Base-by-base conservation (phyloP, 2,797 vertebrate species). In the Muraenolepis orangiensis region DNA sequence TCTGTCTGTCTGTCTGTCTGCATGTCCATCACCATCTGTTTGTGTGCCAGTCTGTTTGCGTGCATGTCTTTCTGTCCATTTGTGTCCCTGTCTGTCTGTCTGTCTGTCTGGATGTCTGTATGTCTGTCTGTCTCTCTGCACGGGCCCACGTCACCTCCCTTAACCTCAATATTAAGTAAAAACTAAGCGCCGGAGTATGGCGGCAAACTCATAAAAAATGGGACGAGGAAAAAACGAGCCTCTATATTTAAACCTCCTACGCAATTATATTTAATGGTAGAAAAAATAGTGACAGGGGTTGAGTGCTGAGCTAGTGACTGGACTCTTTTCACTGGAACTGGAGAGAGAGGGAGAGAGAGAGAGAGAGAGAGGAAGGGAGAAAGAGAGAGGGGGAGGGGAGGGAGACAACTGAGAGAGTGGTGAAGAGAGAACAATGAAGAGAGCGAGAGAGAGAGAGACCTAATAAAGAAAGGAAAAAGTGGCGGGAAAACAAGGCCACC, bases 251-350 rank as follows among this genome's bases (percentile, higher is more conserved):
- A 92, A 89, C 64, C 83, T 82, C 79, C 75, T 51, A 51, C 46
- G 66, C 84, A 93, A 92, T 93, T 93, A 93, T 89, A 86, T 90
- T 89, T 91, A 92, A 94, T 93, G 89, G 89, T 82, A 87, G 88
- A 89, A 89, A 86, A 89, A 89, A 86, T 79, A 86, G 34, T 23
- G 81, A 81, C 80, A 80, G 76, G 74, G 72, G 77, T 79, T 82
- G 74, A 76, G 81, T 83, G 80, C 85, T 75, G 81, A 90, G 80
- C 78, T 75, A 72, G 81, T 84, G 81, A 87, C 70, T 71, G 74
- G 77, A 40, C 71, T 78, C 78, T 82, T 92, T 92, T 87, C 80
- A 84, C 26, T 30, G 18, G 29, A 11, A 29, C 66, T 68, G 29
- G 20, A 46, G 26, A 34, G 72, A 79, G 64, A 28, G 42, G 31